Evolutionary conservation across 2,888 invertebrate genomes (phyloP).

Genomic region (Conistra vaccinii): DNA sequence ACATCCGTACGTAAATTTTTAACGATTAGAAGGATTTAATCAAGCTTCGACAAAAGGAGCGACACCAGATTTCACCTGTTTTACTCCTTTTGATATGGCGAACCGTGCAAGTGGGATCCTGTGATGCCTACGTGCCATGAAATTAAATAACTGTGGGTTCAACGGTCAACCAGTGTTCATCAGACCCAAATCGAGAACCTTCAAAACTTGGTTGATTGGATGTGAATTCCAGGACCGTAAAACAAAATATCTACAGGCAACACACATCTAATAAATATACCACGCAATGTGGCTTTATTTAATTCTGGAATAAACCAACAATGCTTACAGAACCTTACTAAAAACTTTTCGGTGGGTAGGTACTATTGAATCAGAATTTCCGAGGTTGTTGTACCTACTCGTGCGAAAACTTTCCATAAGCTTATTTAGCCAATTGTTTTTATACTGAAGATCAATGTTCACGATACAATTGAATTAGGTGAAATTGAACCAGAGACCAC

Average conservation of each 20-base stretch:
- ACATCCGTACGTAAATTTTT: slow-evolving; percentile 22
- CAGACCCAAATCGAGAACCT: slow-evolving; percentile 13
- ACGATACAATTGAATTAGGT: neutral
- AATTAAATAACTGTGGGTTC: slow-evolving; percentile 20
- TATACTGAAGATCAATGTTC: neutral
- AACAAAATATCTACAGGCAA: slow-evolving; percentile 17
- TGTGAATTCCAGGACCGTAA: slow-evolving; percentile 17
- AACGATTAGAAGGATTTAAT: slow-evolving; percentile 7
- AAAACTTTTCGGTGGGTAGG: slow-evolving; percentile 2
- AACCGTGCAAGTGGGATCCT: neutral
- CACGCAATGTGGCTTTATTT: slow-evolving; percentile 20
- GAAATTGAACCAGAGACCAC: neutral
- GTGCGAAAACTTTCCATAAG: neutral
- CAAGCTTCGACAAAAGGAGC: slow-evolving; percentile 24
- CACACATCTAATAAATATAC: neutral
- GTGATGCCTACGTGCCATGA: slow-evolving; percentile 9
- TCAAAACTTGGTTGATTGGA: slow-evolving; percentile 50
- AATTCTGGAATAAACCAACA: slow-evolving; percentile 16
- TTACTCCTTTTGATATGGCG: neutral
- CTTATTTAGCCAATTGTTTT: slow-evolving; percentile 2
- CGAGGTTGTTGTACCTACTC: neutral
- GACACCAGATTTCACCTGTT: neutral
- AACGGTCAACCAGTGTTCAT: slow-evolving; percentile 8
- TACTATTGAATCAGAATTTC: neutral
- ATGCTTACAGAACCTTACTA: neutral